Evolutionary conservation across 2,888 invertebrate species (phyloP).

Genomic region (Incurvaria masculella): DNA sequence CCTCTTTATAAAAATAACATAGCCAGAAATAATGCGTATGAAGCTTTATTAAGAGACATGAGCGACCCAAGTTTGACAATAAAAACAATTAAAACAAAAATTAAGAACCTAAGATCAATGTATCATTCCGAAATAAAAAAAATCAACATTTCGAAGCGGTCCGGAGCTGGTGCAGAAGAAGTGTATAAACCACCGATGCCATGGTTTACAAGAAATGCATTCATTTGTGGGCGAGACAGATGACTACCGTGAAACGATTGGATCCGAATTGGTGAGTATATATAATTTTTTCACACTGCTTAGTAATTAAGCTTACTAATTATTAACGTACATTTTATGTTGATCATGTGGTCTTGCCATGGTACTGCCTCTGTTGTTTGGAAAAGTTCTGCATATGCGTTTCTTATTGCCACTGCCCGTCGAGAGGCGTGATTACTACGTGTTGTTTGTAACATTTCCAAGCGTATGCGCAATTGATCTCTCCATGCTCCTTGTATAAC

Average conservation of each 20-base stretch:
- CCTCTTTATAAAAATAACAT: conserved; percentile 15
- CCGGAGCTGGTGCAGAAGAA: conserved; percentile 14
- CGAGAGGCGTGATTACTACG: conserved; percentile 10
- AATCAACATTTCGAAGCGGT: conserved; percentile 17
- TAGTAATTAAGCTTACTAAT: conserved; percentile 5
- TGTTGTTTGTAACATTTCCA: conserved; percentile 1
- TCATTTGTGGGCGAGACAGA: conserved; percentile 6
- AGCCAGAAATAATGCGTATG: conserved; percentile 15
- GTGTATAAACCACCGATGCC: conserved; percentile 10
- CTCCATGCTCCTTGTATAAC: conserved; percentile 1
- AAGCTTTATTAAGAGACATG: conserved; percentile 10
- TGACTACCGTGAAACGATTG: conserved; percentile 6
- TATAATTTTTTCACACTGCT: conserved; percentile 5
- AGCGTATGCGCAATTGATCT: not conserved
- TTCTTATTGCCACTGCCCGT: conserved; percentile 9
- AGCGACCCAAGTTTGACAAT: conserved; percentile 11
- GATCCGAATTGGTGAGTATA: conserved; percentile 6
- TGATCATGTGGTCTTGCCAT: conserved; percentile 13
- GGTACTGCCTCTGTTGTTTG: conserved; percentile 7
- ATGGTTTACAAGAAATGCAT: conserved; percentile 4
- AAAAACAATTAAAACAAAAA: conserved; percentile 14
- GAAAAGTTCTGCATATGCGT: conserved; percentile 13
- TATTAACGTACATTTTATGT: conserved; percentile 6
- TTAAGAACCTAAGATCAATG: conserved; percentile 13
- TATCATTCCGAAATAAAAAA: too few species aligned